Percentiles rank a stretch among this genome's conserved stretches.
These are phyloP conservation scores for Chaenocephalus aceratus DNA, from an alignment of 2,113 vertebrate species.

Conservation along the genomic window DNA sequence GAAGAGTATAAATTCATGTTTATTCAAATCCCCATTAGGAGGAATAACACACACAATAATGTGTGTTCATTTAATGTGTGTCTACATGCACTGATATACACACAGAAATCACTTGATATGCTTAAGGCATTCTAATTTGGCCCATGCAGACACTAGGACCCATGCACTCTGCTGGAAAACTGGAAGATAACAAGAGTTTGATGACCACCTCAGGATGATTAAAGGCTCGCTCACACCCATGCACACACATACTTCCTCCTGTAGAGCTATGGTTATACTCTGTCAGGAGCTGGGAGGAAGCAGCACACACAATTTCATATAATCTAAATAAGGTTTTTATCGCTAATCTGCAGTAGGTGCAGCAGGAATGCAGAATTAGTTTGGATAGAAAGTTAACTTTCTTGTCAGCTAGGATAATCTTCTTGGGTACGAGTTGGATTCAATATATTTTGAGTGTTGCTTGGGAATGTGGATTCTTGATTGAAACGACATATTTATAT, in stretches of 20 bases:
- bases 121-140: conserved; percentile 26
- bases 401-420: conserved; percentile 53
- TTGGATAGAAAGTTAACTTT: conserved; percentile 38
- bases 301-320: conserved; percentile 36
- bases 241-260: neutral
- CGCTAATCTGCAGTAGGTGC: conserved; percentile 38
- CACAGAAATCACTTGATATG: conserved; percentile 9
- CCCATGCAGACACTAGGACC: conserved; percentile 15
- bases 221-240: neutral
- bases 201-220: conserved; percentile 34
- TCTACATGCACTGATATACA: conserved; percentile 2
- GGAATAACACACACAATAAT: conserved; percentile 30
- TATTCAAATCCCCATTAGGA: conserved; percentile 52
- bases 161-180: conserved; percentile 20
- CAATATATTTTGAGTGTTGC: conserved; percentile 26
- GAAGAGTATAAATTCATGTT: conserved; percentile 60
- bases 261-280: conserved; percentile 37
- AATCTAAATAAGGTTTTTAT: conserved; percentile 53
- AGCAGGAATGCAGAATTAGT: conserved; percentile 19
- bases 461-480: neutral
- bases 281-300: conserved; percentile 44
- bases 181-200: conserved; percentile 33
- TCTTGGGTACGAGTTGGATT: conserved; percentile 26
- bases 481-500: neutral
- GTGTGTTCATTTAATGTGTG: conserved; percentile 13